These are phyloP conservation scores for Acanthoscelides obtectus DNA, from an alignment of 2,888 invertebrate genomes.

Conservation along the genomic window DNA sequence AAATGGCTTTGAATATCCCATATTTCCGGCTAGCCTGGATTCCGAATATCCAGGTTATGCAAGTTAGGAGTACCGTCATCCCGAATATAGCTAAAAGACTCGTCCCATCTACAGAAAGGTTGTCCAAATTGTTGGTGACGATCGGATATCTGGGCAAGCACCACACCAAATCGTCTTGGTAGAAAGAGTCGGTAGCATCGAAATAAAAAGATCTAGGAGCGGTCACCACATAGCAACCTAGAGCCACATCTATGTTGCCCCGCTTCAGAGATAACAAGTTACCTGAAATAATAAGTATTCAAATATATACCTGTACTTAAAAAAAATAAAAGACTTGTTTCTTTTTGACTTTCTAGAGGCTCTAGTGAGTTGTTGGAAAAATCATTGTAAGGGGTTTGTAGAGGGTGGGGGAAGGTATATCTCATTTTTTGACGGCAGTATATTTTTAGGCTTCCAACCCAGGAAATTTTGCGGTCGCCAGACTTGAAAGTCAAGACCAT, in stretches of 20 bases:
- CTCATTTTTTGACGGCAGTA: too few species aligned
- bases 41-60: background rate
- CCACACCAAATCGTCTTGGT: constrained; percentile 37
- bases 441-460: too few species aligned
- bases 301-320: too few species aligned
- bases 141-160: constrained; percentile 37
- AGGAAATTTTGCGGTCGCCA: too few species aligned
- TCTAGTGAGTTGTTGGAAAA: too few species aligned
- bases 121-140: background rate
- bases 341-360: too few species aligned
- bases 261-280: background rate
- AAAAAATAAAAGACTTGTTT: too few species aligned
- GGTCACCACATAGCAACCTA: constrained; percentile 38
- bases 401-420: too few species aligned
- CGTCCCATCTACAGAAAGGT: background rate
- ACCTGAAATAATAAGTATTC: background rate
- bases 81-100: background rate
- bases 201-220: constrained; percentile 29
- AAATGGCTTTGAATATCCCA: background rate
- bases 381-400: too few species aligned
- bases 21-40: background rate
- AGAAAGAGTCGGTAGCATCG: constrained; percentile 34
- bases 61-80: background rate
- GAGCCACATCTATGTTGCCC: constrained; percentile 34
- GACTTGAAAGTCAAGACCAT: too few species aligned